A percentile compares a stretch with the other conserved stretches of the same genome.
These are phyloP conservation scores for Leptinotarsa haldemani DNA, from an alignment of 2,888 invertebrate species.

Conservation along the genomic window DNA sequence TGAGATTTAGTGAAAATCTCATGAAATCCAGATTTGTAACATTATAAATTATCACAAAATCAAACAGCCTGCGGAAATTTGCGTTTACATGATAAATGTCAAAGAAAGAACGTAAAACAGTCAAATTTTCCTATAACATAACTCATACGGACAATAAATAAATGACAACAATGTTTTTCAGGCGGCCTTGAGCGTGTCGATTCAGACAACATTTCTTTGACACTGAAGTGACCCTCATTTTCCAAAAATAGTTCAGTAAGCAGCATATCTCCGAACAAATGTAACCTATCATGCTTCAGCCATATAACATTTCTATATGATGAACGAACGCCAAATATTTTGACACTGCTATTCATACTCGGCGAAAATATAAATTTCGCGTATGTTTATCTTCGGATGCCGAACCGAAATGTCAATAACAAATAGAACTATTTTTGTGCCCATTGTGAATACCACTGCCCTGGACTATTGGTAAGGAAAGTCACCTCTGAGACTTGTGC, in stretches of 20 bases:
- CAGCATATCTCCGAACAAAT: not conserved
- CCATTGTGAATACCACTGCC: not conserved
- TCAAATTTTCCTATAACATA: too few species aligned
- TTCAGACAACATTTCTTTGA: not conserved
- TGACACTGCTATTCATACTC: slow-evolving; percentile 12
- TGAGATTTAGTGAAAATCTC: too few species aligned
- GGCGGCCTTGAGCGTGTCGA: not conserved
- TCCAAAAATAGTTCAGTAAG: slow-evolving; percentile 1
- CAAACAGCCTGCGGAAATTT: too few species aligned
- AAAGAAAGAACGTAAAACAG: too few species aligned
- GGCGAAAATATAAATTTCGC: slow-evolving; percentile 6
- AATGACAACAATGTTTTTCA: not conserved
- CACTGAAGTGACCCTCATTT: slow-evolving; percentile 3
- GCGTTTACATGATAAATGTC: too few species aligned
- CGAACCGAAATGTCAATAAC: slow-evolving; percentile 14
- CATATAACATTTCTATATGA: slow-evolving; percentile 8
- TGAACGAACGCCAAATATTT: slow-evolving; percentile 13
- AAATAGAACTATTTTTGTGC: slow-evolving; percentile 5
- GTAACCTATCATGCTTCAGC: slow-evolving; percentile 9
- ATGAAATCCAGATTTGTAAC: too few species aligned
- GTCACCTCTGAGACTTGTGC: too few species aligned
- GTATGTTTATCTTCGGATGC: slow-evolving; percentile 14
- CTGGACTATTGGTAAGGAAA: too few species aligned
- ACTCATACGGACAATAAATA: too few species aligned
- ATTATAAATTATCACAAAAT: too few species aligned